Evolutionary conservation across 2,888 invertebrate genomes (phyloP), one percentile per base, ranked within the genome.

Genomic region (Leptothorax acervorum): DNA sequence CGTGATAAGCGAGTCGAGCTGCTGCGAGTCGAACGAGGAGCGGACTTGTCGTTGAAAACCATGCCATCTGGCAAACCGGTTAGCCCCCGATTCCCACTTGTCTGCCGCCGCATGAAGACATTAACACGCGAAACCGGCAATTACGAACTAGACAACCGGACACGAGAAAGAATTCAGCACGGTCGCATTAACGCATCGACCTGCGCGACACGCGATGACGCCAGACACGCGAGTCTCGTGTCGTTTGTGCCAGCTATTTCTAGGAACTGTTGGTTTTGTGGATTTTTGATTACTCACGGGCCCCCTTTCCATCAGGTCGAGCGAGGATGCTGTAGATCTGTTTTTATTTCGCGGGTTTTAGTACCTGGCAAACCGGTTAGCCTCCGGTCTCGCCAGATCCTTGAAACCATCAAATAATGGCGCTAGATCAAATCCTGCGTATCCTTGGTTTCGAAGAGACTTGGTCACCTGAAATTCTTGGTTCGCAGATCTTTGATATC

Each of bases 91-190:
- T 85, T 53, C 75, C 66, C 62, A 66, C 86, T 73, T 74, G n/a
- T 57, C 45, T 39, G 53, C n/a, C 84, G 82, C 89, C 82, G 83
- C 88, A 92, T 93, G 89, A 92, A 93, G 92, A 91, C 93, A 91
- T 93, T 92, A 93, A 91, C 92, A 91, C 91, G 92, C 92, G 89
- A 93, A 89, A 87, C 89, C 87, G 84, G 87, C 92, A 92, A 93
- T 92, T 92, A 92, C 88, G 87, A 74, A 45, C 81, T 83, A 68
- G 84, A 79, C 82, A 62, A 82, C 78, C 79, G 81, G 55, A 55
- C 74, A 42, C 42, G 78, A 0, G 55, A 45, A 78, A 45, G 78
- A 78, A 78, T 78, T 68, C 55, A 78, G 55, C 68, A 55, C 78
- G 42, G 18, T 15, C 78, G 68, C 31, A 57, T 45, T 57, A 65